phyloP scores from a whole-genome alignment of 2,113 vertebrate species.

The Clarias magur region DNA sequence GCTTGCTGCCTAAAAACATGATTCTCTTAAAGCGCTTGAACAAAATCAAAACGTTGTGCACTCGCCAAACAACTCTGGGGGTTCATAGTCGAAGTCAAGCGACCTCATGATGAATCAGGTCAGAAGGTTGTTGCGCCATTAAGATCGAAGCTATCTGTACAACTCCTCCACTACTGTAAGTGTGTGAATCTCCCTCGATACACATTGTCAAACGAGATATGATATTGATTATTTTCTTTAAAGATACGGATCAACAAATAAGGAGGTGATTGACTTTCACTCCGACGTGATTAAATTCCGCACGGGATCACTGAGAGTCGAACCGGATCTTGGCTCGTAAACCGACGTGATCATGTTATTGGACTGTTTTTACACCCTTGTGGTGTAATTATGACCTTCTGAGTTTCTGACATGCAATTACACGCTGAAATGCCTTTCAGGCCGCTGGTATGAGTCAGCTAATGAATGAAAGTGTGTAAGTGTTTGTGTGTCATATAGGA shows the following conservation, averaged over 20 bases:
- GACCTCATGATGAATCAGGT: background rate
- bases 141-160: background rate
- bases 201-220: background rate
- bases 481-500: background rate
- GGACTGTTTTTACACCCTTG: background rate
- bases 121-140: background rate
- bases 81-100: background rate
- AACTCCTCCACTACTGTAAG: background rate
- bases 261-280: background rate
- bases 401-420: background rate
- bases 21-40: too few relatives aligned
- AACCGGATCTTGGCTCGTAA: background rate
- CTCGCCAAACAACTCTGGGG: too few relatives aligned
- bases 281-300: background rate
- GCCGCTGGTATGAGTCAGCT: background rate
- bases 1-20: background rate
- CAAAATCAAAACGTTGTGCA: too few relatives aligned
- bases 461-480: background rate
- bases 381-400: background rate
- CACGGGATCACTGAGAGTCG: background rate
- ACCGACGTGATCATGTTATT: background rate
- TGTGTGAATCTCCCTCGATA: background rate
- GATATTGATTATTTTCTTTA: background rate
- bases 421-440: constrained; percentile 1
- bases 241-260: background rate